phyloP scores from a whole-genome alignment of 2,797 vertebrate genomes.

The Mormyrus hasselquistii region DNA sequence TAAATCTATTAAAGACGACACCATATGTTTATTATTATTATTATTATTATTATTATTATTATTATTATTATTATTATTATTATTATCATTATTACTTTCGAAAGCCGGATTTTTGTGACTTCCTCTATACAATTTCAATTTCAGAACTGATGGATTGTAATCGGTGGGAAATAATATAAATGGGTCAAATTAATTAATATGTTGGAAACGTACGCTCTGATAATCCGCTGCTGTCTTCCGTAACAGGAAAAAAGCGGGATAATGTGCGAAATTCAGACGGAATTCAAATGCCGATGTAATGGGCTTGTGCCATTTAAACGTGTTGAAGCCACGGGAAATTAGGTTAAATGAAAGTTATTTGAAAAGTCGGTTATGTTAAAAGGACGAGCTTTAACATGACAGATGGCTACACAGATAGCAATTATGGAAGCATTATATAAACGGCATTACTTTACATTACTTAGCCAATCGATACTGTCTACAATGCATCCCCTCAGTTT shows the following conservation, averaged over 20 bases:
- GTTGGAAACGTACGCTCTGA: constrained; percentile 44
- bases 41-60: neutral
- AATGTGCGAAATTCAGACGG: constrained; percentile 49
- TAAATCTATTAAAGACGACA: neutral
- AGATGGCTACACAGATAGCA: neutral
- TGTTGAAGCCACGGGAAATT: neutral
- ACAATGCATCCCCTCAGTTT: neutral
- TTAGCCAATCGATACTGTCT: neutral
- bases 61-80: neutral
- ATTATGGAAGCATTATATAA: neutral
- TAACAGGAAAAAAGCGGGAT: constrained; percentile 47
- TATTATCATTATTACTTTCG: neutral
- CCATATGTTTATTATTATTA: neutral
- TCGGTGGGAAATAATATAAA: neutral
- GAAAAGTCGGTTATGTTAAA: neutral
- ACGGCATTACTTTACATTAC: neutral
- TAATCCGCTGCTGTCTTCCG: constrained; percentile 46
- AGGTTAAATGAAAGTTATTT: neutral
- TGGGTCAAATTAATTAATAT: neutral
- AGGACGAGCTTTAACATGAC: neutral
- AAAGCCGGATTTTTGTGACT: neutral
- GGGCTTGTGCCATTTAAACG: constrained; percentile 23
- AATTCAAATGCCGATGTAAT: constrained; percentile 28
- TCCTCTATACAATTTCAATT: neutral
- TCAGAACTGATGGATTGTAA: neutral